Evolutionary conservation across 2,797 vertebrate genomes (phyloP).

Genomic region (Esox lucius): DNA sequence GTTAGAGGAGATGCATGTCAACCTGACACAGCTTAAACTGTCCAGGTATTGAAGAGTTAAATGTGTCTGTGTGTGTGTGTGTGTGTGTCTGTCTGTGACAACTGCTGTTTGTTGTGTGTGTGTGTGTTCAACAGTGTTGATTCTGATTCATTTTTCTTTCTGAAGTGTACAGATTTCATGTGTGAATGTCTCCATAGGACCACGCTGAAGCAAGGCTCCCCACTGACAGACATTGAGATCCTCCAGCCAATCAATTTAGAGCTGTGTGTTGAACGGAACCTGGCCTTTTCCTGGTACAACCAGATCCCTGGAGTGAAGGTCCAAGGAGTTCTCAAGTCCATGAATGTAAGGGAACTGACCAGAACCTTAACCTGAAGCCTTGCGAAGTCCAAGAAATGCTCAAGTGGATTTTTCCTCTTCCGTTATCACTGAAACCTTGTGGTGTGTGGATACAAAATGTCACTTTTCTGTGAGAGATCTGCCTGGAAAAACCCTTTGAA

Average conservation of each 20-base stretch:
- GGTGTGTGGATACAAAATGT: background rate
- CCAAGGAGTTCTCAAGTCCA: conserved; percentile 82
- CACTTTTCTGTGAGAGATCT: too few relatives aligned
- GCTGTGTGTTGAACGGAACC: conserved; percentile 84
- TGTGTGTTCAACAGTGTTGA: background rate
- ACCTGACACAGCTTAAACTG: conserved; percentile 82
- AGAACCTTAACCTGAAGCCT: background rate
- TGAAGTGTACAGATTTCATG: background rate
- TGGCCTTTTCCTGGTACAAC: conserved; percentile 88
- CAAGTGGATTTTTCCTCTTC: conserved; percentile 64
- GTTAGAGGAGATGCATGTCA: conserved; percentile 82
- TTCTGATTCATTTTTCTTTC: background rate
- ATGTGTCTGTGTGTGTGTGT: background rate
- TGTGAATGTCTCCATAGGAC: conserved; percentile 65
- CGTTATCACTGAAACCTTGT: background rate
- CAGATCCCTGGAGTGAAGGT: conserved; percentile 83
- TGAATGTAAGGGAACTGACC: conserved; percentile 79
- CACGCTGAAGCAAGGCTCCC: conserved; percentile 61
- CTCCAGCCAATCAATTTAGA: conserved; percentile 91
- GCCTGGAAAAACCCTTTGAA: background rate
- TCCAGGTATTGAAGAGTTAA: conserved; percentile 74
- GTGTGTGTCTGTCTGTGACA: background rate
- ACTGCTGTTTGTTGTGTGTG: background rate
- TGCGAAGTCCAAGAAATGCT: conserved; percentile 82
- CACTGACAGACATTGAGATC: conserved; percentile 80